phyloP scores from a whole-genome alignment of 1,140 invertebrate genomes.

The Trichonephila inaurata region DNA sequence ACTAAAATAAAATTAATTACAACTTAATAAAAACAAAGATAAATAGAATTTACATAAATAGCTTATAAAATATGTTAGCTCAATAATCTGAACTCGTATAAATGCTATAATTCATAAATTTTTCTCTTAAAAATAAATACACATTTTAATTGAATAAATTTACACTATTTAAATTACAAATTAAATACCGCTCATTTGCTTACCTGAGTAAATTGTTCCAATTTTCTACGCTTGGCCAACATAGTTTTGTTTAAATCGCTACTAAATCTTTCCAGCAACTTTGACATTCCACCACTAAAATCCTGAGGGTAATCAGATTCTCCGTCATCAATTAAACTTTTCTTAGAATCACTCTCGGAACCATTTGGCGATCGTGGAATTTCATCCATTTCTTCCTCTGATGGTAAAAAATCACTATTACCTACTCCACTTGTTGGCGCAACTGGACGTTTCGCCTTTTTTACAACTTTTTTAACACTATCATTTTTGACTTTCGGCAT shows the following conservation, averaged over 20 bases:
- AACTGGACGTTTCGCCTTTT: neutral
- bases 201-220: slow-evolving; percentile 71
- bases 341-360: slow-evolving; percentile 58
- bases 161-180: too few species aligned
- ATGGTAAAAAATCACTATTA: slow-evolving; percentile 51
- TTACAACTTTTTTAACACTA: slow-evolving; percentile 14
- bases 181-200: neutral
- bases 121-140: too few species aligned
- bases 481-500: slow-evolving; percentile 54
- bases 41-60: too few species aligned
- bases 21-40: too few species aligned
- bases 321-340: slow-evolving; percentile 33
- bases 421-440: neutral
- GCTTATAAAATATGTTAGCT: too few species aligned
- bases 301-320: slow-evolving; percentile 14
- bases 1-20: too few species aligned
- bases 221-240: slow-evolving; percentile 49
- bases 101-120: too few species aligned
- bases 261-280: slow-evolving; percentile 59
- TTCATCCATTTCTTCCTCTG: slow-evolving; percentile 58
- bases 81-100: too few species aligned
- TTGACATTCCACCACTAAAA: slow-evolving; percentile 66
- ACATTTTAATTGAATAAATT: too few species aligned
- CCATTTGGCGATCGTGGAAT: slow-evolving; percentile 45
- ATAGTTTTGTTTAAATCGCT: slow-evolving; percentile 67